Evolutionary conservation across 1,140 invertebrate species (phyloP), one percentile per base, ranked within the genome.

Genomic region (Spodoptera frugiperda): DNA sequence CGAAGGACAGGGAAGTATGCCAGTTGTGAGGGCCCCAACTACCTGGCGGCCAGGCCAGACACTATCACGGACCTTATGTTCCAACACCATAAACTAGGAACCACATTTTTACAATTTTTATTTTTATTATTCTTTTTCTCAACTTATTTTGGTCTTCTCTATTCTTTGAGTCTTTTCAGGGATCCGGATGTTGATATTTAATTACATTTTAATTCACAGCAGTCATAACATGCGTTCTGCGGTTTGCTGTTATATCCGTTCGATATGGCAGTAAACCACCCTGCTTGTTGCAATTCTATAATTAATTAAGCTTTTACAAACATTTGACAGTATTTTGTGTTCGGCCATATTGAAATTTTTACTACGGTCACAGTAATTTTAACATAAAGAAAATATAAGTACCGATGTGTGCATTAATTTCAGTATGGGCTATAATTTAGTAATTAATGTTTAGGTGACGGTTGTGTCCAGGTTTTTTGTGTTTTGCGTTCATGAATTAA

Each of bases 1-100:
- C 81, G 85, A 89, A 90, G 89, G 89, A 88, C 90, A 91, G 87
- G 90, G 89, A 90, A 85, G 89, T 88, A 89, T 89, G 88, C 80
- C 78, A 85, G 85, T 84, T 82, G 78, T 77, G 70, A 73, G 61
- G 39, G 54, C 33, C 44, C 17, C 25, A 10, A 44, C 6, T 21
- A 57, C 15, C 17, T 25, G 46, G 14, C 25, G 11, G 57, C 21
- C 53, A 39, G 21, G 12, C 14, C 21, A 44, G 17, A 61, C 39
- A 73, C 19, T 44, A 70, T 72, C 73, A 78, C 72, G 17, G 57
- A 75, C 61, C 55, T 46, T 59, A 55, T 33, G 61, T 63, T 39
- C 17, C 14, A 73, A 72, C 68, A 78, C 68, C 76, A 67, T 72
- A 54, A 33, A 17, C 25, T 72, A 81, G 79, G 78, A 75, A 71